Base-by-base conservation (phyloP, 2,113 vertebrate genomes). In the Sula dactylatra region DNA sequence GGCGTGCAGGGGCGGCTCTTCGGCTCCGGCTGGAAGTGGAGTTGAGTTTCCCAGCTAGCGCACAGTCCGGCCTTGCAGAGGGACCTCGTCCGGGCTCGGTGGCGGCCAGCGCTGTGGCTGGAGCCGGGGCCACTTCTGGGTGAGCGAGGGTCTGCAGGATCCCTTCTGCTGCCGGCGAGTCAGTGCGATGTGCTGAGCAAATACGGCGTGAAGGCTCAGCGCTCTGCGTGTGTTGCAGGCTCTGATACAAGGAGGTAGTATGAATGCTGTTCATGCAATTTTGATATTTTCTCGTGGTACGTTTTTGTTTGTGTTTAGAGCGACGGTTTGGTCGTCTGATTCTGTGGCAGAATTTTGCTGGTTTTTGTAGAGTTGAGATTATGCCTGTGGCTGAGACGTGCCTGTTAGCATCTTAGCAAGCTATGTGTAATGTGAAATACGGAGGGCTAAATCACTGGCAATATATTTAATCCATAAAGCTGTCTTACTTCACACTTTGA, bases 161-260 rank as follows among this genome's bases (percentile, higher is more conserved):
- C 78, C 73, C 40, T 38, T 7, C 64, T 71, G 72, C 81, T 38
- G 44, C 3, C 27, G 20, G 82, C 47, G 11, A 6, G 31, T 15
- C 42, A 15, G 12, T 44, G 44, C 44, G 16, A 8, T 7, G 0
- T 6, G 58, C 17, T 20, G 19, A 34, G 31, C 45, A 13, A 27
- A 11, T 3, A 1, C 79, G 2, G 1, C 1, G 58, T 8, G 80
- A 24, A 11, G 71, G 1, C 11, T 74, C 18, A 2, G 38, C n/a
- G 3, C 21, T 1, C 40, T 24, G 49, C 5, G 42, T 31, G 29
- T 31, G 1, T 45, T 11, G 32, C 44, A 12, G 79, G 56, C 56
- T 55, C 42, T 10, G 52, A 2, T 24, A 9, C 34, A 6, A 16
- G 85, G 62, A 25, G 22, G 61, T 36, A 2, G 8, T 5, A 1